Evolutionary conservation across 2,113 vertebrate species (phyloP), one percentile per base, ranked within the genome.

Genomic region (Antidorcas marsupialis): DNA sequence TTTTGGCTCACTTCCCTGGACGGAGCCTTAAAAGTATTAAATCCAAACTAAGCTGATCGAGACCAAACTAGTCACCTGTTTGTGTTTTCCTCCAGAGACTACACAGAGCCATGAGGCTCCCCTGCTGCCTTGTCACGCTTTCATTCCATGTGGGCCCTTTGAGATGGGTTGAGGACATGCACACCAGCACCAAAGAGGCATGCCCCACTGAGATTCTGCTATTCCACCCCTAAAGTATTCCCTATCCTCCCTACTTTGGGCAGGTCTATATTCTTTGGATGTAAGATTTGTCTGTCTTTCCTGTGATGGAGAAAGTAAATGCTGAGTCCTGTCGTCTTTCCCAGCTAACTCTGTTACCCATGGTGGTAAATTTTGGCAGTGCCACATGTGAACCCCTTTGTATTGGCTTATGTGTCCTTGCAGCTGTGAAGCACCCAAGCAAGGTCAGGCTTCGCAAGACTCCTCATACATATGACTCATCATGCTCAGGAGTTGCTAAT

Each of bases 171-270:
- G 30, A 85, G 76, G 25, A 64, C 27, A 39, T 9, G 9, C 2
- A 39, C 8, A 67, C 19, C 7, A 82, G 4, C 45, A 10, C 13
- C n/a, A 43, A 30, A 64, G 28, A 76, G 16, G 7, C 11, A 15
- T 13, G 7, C 11, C 55, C 7, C 28, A 0, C 28, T 76, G 60
- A 53, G 43, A 47, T 4, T 74, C 10, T 67, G 60, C 33, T 15
- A 1, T 28, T n/a, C 1, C 11, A 7, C 23, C 74, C 19, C 15
- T 39, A 28, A 47, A 2, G 4, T 45, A 10, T 59, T 33, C 10
- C 28, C 19, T 8, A 15, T 2, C 87, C 14, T 45, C 28, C 11
- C 6, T 7, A 43, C 4, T 81, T 19, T 87, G 87, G 36, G 12
- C 23, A 21, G 60, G 25, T 36, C 27, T 78, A 36, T 60, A 45